Conservation (phyloP, 2,797 vertebrate genomes). For the Sparidentex hasta region DNA sequence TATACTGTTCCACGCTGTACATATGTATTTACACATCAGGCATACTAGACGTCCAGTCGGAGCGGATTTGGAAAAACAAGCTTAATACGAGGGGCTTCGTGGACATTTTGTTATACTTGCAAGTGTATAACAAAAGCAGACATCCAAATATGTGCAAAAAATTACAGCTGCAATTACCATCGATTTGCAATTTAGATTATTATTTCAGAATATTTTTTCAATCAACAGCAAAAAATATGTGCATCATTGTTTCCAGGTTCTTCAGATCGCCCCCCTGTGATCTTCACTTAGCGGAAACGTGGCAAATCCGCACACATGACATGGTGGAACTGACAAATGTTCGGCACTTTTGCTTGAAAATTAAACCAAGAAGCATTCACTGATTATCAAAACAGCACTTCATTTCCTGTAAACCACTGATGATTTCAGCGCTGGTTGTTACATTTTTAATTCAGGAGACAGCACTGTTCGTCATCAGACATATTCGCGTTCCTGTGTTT, state of each 20-base stretch:
- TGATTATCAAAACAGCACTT: not conserved
- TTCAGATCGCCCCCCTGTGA: not conserved
- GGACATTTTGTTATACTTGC: not conserved
- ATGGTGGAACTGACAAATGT: not conserved
- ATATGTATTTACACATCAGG: constrained; percentile 30
- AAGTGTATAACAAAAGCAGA: constrained; percentile 2
- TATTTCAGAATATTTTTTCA: not conserved
- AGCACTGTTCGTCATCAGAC: not conserved
- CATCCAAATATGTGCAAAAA: no score
- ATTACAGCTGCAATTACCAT: not conserved
- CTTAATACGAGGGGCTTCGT: not conserved
- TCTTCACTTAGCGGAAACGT: not conserved
- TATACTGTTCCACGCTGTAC: constrained; percentile 31
- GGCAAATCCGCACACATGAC: not conserved
- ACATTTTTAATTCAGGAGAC: not conserved
- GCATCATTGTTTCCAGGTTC: not conserved
- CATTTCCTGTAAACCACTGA: not conserved
- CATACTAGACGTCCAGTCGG: not conserved
- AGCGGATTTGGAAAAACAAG: constrained; percentile 14
- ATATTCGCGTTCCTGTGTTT: not conserved
- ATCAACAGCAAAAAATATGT: not conserved
- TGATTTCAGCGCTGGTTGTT: not conserved
- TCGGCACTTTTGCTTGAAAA: not conserved
- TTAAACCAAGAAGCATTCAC: not conserved
- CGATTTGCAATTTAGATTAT: no score